Evolutionary conservation across 64 coral and sea anemone species (phyloP).

Genomic region (Acropora tenuis): DNA sequence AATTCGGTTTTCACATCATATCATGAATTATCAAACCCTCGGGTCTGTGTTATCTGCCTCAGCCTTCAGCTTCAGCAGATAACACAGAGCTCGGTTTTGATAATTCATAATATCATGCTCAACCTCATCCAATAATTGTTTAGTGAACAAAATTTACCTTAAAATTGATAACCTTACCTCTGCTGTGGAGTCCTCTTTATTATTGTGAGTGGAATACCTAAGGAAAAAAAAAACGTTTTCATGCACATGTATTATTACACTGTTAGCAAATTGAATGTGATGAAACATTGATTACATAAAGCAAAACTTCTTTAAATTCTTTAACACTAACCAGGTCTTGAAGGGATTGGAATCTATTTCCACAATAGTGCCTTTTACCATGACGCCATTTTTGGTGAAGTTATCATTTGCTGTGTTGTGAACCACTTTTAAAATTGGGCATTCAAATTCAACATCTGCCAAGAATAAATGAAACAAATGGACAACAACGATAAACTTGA

Average conservation of each 20-base stretch:
- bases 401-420: constrained; percentile 79
- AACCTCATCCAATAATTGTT: no score
- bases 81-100: no score
- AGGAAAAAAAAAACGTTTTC: background rate
- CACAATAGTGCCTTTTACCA: constrained; percentile 89
- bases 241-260: no score
- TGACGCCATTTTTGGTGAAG: constrained; percentile 71
- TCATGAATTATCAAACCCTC: no score
- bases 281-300: no score
- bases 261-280: no score
- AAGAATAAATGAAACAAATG: background rate
- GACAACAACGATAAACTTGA: background rate
- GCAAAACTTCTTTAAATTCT: background rate
- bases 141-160: background rate
- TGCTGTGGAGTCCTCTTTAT: background rate
- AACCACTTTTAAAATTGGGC: constrained; percentile 81
- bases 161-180: background rate
- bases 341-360: constrained; percentile 84
- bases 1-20: no score
- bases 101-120: no score
- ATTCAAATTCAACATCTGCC: constrained; percentile 78
- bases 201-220: background rate
- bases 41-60: no score
- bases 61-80: no score
- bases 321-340: constrained; percentile 63